Base-by-base conservation (phyloP, 2,797 vertebrate species). In the Buphagus erythrorhynchus region DNA sequence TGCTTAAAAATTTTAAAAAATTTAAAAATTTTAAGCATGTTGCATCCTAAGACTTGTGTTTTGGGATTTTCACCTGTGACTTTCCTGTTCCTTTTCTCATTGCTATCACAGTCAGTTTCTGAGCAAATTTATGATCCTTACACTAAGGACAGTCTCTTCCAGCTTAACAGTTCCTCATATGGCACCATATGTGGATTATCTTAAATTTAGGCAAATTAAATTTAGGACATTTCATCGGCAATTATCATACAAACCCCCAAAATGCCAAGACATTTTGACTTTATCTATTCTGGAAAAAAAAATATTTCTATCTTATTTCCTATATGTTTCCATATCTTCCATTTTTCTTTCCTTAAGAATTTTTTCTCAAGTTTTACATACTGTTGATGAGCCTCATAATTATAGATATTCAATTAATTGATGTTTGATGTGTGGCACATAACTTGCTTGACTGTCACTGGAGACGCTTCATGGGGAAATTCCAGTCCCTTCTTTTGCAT, bases 141-240 rank as follows among this genome's bases (percentile, higher is more conserved):
- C 11, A 25, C 9, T 40, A 42, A 57, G 18, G 22, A 20, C 0
- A 0, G 25, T 42, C 17, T 79, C 40, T 88, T 83, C 40, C 63
- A 63, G 31, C 13, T 76, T 55, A 73, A 51, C 22, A 3, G 8
- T 74, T 86, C 68, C 33, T 94, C 24, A 42, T 68, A 42, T 28
- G 26, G 38, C 33, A 68, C 31, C 21, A 26, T 61, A 72, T 33
- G 16, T 48, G 45, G n/a, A 79, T 63, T 69, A 59, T 59, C 38
- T 91, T 63, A 84, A 91, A 85, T 40, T 45, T 48, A 84, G 17
- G 19, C 59, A 66, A 83, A 43, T 42, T 26, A 74, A 77, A 84
- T 78, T 38, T 75, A 84, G 42, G 76, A 51, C 7, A 54, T 78
- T 78, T 90, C 17, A 71, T 61, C 6, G 13, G 20, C 58, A 88